A percentile compares a stretch with the other conserved stretches of the same genome.
Evolutionary conservation across 2,888 invertebrate genomes (phyloP).

Genomic region (Liodrosophila aerea): DNA sequence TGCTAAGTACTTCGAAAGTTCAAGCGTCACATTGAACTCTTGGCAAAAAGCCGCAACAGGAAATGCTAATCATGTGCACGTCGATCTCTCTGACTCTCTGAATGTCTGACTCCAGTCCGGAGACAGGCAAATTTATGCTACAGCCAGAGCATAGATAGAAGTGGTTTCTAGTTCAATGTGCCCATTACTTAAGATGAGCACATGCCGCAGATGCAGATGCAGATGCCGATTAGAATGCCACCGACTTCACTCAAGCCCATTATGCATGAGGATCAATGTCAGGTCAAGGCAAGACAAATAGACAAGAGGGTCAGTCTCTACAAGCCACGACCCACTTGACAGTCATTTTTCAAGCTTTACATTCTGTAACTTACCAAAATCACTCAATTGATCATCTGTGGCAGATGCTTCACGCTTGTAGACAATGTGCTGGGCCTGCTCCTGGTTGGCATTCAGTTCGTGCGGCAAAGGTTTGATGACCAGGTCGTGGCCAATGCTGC

Average conservation of each 20-base stretch:
- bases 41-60: conserved; percentile 45
- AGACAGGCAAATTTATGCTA: conserved; percentile 55
- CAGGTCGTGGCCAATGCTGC: conserved; percentile 94
- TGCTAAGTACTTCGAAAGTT: conserved; percentile 45
- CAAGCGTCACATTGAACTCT: conserved; percentile 58
- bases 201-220: conserved; percentile 30
- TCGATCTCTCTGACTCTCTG: conserved; percentile 47
- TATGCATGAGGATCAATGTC: conserved; percentile 33
- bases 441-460: conserved; percentile 84
- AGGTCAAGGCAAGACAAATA: conserved; percentile 15
- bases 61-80: conserved; percentile 69
- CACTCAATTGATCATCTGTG: conserved; percentile 86
- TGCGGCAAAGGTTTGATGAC: conserved; percentile 93
- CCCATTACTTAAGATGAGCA: conserved; percentile 52
- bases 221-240: conserved; percentile 22
- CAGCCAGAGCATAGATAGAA: conserved; percentile 5
- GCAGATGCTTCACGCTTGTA: conserved; percentile 85
- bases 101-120: background rate
- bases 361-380: conserved; percentile 88
- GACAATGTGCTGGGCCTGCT: conserved; percentile 88
- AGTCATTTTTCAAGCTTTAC: conserved; percentile 12
- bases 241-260: too few relatives aligned
- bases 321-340: too few relatives aligned
- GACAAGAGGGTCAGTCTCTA: background rate
- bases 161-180: conserved; percentile 72